Conservation (phyloP, 2,888 invertebrate species). For the Mythimna loreyi region DNA sequence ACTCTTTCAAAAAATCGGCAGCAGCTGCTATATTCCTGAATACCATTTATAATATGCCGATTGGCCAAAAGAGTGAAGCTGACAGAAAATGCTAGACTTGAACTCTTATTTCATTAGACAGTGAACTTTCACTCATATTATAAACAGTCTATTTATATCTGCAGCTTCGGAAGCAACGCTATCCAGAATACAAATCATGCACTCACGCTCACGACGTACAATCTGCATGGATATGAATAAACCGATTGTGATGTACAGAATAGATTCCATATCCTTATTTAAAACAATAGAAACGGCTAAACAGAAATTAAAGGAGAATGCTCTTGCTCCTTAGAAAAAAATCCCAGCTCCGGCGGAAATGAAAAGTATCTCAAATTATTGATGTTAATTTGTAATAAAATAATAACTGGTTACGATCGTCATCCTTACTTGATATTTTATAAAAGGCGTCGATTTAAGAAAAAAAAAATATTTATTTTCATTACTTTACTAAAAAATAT, state of each 20-base stretch:
- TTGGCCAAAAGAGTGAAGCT: not conserved
- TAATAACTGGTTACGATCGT: no score
- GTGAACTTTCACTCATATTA: conserved; percentile 41
- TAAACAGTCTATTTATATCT: conserved; percentile 37
- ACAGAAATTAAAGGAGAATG: conserved; percentile 2
- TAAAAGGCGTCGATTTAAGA: no score
- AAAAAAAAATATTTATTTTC: no score
- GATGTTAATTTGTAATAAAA: no score
- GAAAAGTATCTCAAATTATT: no score
- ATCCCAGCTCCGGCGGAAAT: no score
- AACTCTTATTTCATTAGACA: conserved; percentile 7
- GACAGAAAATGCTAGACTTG: not conserved
- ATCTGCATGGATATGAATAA: conserved; percentile 42
- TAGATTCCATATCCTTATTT: conserved; percentile 31
- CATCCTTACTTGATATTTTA: no score
- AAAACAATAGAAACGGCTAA: conserved; percentile 17
- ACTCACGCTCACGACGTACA: conserved; percentile 6
- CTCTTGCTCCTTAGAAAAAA: no score
- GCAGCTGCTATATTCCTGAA: no score
- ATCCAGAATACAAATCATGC: conserved; percentile 39
- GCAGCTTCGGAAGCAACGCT: conserved; percentile 10
- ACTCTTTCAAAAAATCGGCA: no score
- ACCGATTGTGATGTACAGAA: conserved; percentile 18
- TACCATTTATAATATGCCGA: not conserved
- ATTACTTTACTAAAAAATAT: no score